phyloP scores from a whole-genome alignment of 2,113 vertebrate genomes.

The Scopus umbretta region DNA sequence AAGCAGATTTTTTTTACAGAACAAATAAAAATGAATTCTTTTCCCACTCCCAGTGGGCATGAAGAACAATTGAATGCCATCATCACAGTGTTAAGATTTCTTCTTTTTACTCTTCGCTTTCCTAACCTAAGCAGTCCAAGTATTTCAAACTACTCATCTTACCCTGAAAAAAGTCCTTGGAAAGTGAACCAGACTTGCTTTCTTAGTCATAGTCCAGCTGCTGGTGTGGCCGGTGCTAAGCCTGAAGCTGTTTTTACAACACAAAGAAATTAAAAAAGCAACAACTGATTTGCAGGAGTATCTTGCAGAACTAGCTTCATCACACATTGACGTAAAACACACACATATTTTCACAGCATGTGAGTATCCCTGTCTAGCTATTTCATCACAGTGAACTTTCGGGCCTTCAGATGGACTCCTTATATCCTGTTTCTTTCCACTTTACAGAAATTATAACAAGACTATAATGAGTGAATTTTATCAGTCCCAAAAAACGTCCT shows the following conservation, averaged over 20 bases:
- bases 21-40: not conserved
- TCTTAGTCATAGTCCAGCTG: not conserved
- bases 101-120: not conserved
- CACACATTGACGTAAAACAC: not conserved
- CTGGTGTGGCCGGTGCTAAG: not conserved
- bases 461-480: not conserved
- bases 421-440: not conserved
- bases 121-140: not conserved
- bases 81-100: not conserved
- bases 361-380: not conserved
- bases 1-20: not conserved
- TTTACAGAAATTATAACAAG: not conserved
- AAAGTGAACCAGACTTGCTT: not conserved
- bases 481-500: not conserved
- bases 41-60: not conserved
- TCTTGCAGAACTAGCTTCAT: constrained; percentile 2
- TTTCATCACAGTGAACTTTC: not conserved
- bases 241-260: not conserved
- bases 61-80: not conserved
- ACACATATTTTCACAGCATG: not conserved
- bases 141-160: not conserved
- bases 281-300: not conserved
- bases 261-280: not conserved
- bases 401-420: not conserved
- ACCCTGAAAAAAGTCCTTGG: not conserved